Evolutionary conservation across 2,113 vertebrate genomes (phyloP).

Genomic region (Athene cunicularia): DNA sequence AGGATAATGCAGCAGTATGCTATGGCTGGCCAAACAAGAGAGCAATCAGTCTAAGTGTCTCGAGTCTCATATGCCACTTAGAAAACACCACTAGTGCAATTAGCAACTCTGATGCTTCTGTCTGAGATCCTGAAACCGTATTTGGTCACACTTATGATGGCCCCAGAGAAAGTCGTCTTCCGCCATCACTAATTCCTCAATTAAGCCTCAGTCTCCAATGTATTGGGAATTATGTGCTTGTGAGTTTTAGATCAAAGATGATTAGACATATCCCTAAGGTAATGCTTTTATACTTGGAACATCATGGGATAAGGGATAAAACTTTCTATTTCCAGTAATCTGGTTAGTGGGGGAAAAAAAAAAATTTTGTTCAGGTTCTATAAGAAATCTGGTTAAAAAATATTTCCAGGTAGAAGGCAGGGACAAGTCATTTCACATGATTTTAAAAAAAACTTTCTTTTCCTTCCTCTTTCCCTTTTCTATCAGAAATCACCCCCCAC

Average conservation of each 20-base stretch:
- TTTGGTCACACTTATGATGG: neutral
- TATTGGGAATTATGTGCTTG: neutral
- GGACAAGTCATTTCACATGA: neutral
- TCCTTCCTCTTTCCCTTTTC: neutral
- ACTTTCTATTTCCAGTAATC: neutral
- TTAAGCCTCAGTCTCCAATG: neutral
- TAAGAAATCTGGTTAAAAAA: neutral
- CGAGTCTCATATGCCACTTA: neutral
- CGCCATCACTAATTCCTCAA: neutral
- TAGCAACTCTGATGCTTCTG: neutral
- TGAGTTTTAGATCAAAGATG: neutral
- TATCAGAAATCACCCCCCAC: neutral
- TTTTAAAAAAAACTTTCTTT: neutral
- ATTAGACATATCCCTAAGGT: neutral
- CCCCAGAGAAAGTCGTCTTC: neutral
- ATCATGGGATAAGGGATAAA: neutral
- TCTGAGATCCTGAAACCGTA: neutral
- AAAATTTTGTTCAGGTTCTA: neutral
- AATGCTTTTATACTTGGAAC: neutral
- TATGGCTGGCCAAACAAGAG: neutral
- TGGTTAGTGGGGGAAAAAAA: neutral
- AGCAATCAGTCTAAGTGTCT: neutral
- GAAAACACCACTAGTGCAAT: neutral
- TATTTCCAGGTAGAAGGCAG: neutral
- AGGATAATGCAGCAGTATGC: neutral